These are phyloP conservation scores for Archegozetes longisetosus DNA, from an alignment of 1,140 invertebrate species.

Conservation along the genomic window DNA sequence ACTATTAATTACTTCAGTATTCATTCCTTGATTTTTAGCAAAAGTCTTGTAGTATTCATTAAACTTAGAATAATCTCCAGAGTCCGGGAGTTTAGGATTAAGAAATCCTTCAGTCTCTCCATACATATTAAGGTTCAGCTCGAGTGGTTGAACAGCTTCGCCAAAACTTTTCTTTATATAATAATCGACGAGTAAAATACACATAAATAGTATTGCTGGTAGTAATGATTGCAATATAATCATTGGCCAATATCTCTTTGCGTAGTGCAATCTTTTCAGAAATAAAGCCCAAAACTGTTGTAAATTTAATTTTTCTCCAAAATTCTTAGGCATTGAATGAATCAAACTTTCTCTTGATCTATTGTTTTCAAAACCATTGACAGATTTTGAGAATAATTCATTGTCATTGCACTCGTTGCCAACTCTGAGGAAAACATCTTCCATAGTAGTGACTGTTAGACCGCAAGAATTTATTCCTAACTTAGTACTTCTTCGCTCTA, in stretches of 20 bases:
- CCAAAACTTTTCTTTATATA: background rate
- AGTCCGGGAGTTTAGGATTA: too few relatives aligned
- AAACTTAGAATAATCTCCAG: too few relatives aligned
- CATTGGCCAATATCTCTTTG: conserved; percentile 18
- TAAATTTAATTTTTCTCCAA: background rate
- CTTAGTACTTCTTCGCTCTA: conserved; percentile 41
- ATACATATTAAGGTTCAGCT: conserved; percentile 16
- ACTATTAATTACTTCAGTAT: too few relatives aligned
- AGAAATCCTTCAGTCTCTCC: conserved; percentile 16
- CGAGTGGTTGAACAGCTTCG: background rate
- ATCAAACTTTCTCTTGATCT: background rate
- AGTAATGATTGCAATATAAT: conserved; percentile 18
- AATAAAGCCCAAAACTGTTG: background rate
- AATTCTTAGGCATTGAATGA: background rate
- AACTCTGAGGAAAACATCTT: conserved; percentile 65
- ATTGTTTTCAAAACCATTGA: background rate
- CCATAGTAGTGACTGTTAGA: conserved; percentile 60
- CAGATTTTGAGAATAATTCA: too few relatives aligned
- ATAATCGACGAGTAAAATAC: conserved; percentile 5
- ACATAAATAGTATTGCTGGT: conserved; percentile 15
- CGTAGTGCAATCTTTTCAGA: conserved; percentile 21
- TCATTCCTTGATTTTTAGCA: background rate
- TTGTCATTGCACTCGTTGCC: background rate
- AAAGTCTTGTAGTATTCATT: background rate
- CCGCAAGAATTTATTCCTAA: conserved; percentile 56